Evolutionary conservation across 2,888 invertebrate genomes (phyloP).

Genomic region (Orthosia gothica): DNA sequence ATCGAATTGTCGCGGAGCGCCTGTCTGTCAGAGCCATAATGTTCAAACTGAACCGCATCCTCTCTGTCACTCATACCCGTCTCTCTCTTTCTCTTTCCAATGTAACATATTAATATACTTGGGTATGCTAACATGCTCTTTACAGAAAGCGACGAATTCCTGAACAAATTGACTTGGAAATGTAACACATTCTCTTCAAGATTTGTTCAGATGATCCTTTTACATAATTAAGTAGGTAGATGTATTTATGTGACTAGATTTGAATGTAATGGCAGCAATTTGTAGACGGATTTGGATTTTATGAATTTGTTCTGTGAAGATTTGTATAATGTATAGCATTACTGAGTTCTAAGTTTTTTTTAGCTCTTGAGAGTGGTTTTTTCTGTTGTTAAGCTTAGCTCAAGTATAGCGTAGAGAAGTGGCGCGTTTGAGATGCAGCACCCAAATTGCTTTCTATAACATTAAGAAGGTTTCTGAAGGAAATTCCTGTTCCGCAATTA

Average conservation of each 20-base stretch:
- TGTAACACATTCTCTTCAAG: constrained; percentile 41
- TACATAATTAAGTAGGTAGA: constrained; percentile 71
- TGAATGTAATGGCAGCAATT: constrained; percentile 21
- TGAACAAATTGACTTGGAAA: constrained; percentile 64
- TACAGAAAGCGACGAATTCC: constrained; percentile 66
- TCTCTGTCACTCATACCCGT: background rate
- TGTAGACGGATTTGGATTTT: constrained; percentile 10
- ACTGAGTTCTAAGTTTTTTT: background rate
- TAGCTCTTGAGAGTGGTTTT: background rate
- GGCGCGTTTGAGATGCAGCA: too few relatives aligned
- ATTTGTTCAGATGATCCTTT: constrained; percentile 62
- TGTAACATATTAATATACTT: background rate
- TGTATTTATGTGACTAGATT: constrained; percentile 32
- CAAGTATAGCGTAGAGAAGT: too few relatives aligned
- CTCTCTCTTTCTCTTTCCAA: background rate
- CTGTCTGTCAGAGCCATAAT: background rate
- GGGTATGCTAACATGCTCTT: constrained; percentile 59
- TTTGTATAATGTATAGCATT: background rate
- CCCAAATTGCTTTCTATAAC: too few relatives aligned
- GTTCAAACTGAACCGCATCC: background rate
- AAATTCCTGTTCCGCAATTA: too few relatives aligned
- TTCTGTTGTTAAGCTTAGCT: background rate
- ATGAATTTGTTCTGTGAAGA: constrained; percentile 2
- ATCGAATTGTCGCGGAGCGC: too few relatives aligned
- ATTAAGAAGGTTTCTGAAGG: too few relatives aligned